Base-by-base conservation (phyloP, 1,140 invertebrate genomes). In the Megalonaias nervosa region DNA sequence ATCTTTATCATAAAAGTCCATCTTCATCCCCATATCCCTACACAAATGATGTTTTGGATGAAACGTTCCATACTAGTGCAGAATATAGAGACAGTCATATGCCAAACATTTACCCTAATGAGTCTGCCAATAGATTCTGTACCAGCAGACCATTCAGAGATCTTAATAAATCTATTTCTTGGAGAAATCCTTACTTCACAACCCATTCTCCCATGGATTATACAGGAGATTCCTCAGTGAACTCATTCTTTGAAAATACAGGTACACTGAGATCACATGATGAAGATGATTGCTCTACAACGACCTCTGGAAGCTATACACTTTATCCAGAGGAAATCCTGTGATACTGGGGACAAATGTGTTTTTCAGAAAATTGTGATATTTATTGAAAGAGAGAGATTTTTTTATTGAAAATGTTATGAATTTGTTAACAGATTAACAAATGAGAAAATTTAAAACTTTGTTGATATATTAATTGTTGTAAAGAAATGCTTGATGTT, bases 241-340 rank as follows among this genome's bases (percentile, higher is more conserved):
- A 78, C 74, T 78, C 76, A 31, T 78, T 78, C 57, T 78, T 78
- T 38, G 76, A 78, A 19, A 78, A 78, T 69, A 78, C 76, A 14
- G 66, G 65, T 2, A 38, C 57, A 38, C 55, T 72, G 26, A 13
- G 55, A 19, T 26, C 55, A 16, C n/a, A 70, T 58, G 76, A 78
- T 19, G 76, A 78, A 26, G 76, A 78, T 31, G 76, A 78, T 64
- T 78, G 76, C 71, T 78, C 76, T 69, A 78, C 76, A n/a, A 78
- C 76, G 1, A 78, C 76, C 6, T 78, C 76, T 11, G 76, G 76
- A 23, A 78, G 76, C 48, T 78, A 78, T 61, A 78, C 76, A 2
- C 19, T 78, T 21, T 57, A 78, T 21, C 64, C 76, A 9, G 76
- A 78, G 58, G 76, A 78, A 57, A 78, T 78, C 48, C 74, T 73